Base-by-base conservation (phyloP, 2,888 invertebrate species). In the Hylaea fasciaria region DNA sequence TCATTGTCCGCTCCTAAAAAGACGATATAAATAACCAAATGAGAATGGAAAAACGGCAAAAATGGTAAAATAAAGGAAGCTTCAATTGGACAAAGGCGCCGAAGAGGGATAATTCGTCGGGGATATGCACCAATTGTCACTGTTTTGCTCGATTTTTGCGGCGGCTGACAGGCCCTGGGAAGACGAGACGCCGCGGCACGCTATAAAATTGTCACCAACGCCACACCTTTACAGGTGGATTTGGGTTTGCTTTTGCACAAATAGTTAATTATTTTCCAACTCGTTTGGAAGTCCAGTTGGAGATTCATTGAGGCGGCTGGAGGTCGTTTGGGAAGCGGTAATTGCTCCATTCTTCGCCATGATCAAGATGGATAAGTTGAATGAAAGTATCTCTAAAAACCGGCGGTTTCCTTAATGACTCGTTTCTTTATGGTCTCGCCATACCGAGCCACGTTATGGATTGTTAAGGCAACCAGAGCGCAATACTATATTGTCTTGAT, bases 41-140 rank as follows among this genome's bases (percentile, higher is more conserved):
- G 91, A 90, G 91, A 89, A 89, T 85, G 87, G 89, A 88, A 88
- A 90, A 91, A 90, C 85, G 87, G 88, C 86, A 87, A 89, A 91
- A 91, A 91, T 87, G 85, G 87, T 83, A 79, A 88, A 89, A 91
- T 89, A 91, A 91, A 89, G 89, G 83, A 85, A 85, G 85, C 56
- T 85, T 84, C 89, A 88, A 90, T 89, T 90, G 86, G 84, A 90
- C 91, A 91, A 90, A 91, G 91, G 89, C 91, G 88, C 91, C 91
- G 92, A 89, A 87, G 78, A 76, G 75, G 86, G 87, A 89, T 91
- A 91, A 91, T 91, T 91, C 91, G 89, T 88, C 82, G 85, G 78
- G 85, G 85, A 89, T 91, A 91, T 91, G 92, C 91, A 91, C 91
- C 91, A 91, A 91, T 91, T 89, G 91, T 87, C 91, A 89, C 91